phyloP scores from a whole-genome alignment of 2,113 vertebrate genomes.

The Hemicordylus capensis region DNA sequence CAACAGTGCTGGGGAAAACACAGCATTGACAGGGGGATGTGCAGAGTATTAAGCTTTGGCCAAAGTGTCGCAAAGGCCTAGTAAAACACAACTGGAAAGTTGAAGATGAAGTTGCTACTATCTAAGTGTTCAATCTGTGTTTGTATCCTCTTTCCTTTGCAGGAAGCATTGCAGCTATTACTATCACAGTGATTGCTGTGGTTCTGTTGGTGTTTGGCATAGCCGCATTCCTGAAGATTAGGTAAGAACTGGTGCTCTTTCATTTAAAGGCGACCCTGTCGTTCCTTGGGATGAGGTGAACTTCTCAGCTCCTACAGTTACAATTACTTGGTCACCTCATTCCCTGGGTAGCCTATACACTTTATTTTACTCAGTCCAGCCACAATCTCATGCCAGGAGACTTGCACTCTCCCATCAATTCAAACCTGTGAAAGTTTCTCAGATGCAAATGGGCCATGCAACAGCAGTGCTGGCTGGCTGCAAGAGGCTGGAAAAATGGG shows the following conservation, averaged over 20 bases:
- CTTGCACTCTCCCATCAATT: too few relatives aligned
- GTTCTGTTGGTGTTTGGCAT: constrained; percentile 77
- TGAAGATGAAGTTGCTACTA: not conserved
- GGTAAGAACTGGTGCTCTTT: constrained; percentile 62
- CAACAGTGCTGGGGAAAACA: too few relatives aligned
- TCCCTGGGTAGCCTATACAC: not conserved
- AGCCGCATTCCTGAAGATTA: constrained; percentile 78
- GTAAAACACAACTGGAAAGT: not conserved
- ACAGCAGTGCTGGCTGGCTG: too few relatives aligned
- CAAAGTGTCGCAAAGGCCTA: too few relatives aligned
- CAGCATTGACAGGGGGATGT: too few relatives aligned
- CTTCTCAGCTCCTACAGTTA: not conserved
- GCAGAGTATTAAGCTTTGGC: too few relatives aligned
- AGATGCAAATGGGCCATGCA: too few relatives aligned
- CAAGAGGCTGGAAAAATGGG: too few relatives aligned
- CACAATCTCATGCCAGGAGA: too few relatives aligned
- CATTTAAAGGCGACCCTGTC: not conserved
- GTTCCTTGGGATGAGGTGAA: not conserved
- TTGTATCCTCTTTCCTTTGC: not conserved
- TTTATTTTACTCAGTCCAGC: too few relatives aligned
- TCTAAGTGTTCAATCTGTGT: not conserved
- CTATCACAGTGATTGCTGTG: constrained; percentile 71
- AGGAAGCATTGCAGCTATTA: constrained; percentile 82
- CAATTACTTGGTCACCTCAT: not conserved
- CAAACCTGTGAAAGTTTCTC: too few relatives aligned